phyloP scores from a whole-genome alignment of 2,888 invertebrate genomes.

The Cephus rjabovi region DNA sequence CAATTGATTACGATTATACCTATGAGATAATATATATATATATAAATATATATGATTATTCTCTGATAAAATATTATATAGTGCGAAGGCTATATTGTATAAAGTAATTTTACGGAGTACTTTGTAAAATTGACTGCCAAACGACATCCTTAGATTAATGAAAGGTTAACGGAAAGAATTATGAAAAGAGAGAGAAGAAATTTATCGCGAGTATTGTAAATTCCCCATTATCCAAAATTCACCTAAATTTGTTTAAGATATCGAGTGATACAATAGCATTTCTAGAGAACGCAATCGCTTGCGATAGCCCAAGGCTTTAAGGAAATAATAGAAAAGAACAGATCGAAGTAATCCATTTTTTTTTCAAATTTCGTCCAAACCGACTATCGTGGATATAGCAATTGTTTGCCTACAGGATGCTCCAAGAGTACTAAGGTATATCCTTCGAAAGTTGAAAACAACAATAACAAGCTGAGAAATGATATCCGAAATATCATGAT shows the following conservation, averaged over 20 bases:
- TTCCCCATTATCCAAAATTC: too few species aligned
- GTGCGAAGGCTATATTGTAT: constrained; percentile 36
- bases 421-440: neutral
- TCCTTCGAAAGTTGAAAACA: neutral
- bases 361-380: neutral
- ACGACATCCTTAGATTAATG: constrained; percentile 20
- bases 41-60: constrained; percentile 5
- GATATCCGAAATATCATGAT: neutral
- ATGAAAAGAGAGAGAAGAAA: neutral
- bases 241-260: neutral
- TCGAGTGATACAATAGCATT: constrained; percentile 21
- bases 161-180: neutral
- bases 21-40: neutral
- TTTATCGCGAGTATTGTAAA: neutral
- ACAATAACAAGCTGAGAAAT: neutral
- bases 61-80: constrained; percentile 13
- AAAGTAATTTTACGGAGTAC: constrained; percentile 26
- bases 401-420: neutral
- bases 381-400: neutral
- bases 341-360: neutral
- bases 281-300: constrained; percentile 10
- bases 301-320: neutral
- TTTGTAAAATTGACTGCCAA: constrained; percentile 39
- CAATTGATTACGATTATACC: constrained; percentile 2
- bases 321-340: neutral